These are phyloP conservation scores for Blennius ocellaris DNA, from an alignment of 2,113 vertebrate species.

Conservation along the genomic window DNA sequence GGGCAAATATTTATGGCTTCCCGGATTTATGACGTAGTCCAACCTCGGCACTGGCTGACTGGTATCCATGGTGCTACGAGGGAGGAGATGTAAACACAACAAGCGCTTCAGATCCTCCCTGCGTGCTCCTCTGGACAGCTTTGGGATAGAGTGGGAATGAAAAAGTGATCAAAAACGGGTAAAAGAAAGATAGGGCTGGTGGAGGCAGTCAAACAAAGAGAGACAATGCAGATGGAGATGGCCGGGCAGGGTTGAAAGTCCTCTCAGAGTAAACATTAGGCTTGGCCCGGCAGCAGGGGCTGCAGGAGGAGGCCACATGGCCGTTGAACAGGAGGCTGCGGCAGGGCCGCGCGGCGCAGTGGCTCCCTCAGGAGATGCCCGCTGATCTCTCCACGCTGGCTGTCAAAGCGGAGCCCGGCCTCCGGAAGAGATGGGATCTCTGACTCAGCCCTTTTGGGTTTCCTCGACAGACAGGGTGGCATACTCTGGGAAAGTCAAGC, in stretches of 20 bases:
- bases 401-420: slow-evolving; percentile 69
- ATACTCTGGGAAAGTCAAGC: slow-evolving; percentile 44
- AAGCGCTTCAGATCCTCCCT: slow-evolving; percentile 63
- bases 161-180: slow-evolving; percentile 1
- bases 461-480: slow-evolving; percentile 77
- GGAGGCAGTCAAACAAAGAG: slow-evolving; percentile 29
- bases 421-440: slow-evolving; percentile 85
- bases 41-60: slow-evolving; percentile 62
- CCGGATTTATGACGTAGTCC: slow-evolving; percentile 76
- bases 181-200: not conserved
- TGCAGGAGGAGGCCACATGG: slow-evolving; percentile 58
- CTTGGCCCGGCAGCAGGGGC: slow-evolving; percentile 22
- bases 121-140: slow-evolving; percentile 43
- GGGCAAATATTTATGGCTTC: slow-evolving; percentile 81
- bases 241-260: slow-evolving; percentile 75
- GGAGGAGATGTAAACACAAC: slow-evolving; percentile 76
- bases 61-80: slow-evolving; percentile 74
- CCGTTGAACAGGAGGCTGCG: slow-evolving; percentile 64
- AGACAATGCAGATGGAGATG: slow-evolving; percentile 32
- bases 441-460: slow-evolving; percentile 82
- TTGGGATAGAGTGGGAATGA: slow-evolving; percentile 7
- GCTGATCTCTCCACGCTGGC: slow-evolving; percentile 72
- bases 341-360: slow-evolving; percentile 45
- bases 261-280: slow-evolving; percentile 77
- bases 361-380: slow-evolving; percentile 71